These are phyloP conservation scores for Forbesichthys papilliferus DNA, from an alignment of 2,113 vertebrate genomes.

Conservation along the genomic window DNA sequence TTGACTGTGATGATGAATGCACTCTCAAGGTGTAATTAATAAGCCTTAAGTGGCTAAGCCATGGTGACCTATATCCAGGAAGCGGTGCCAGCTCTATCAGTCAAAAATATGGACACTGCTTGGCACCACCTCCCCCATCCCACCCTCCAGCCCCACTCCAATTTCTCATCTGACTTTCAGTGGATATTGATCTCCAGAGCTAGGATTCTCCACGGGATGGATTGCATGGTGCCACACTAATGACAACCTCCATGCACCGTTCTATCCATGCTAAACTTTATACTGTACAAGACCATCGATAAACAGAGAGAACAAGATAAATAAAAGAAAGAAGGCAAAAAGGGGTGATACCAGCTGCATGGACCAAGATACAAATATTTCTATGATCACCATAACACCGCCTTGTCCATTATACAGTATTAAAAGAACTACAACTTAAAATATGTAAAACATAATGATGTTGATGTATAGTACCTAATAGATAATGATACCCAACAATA, in stretches of 20 bases:
- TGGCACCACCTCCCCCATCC: conserved; percentile 15
- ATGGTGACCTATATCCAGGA: conserved; percentile 27
- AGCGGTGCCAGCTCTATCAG: conserved; percentile 27
- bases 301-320: not conserved
- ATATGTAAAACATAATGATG: too few relatives aligned
- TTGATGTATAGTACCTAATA: too few relatives aligned
- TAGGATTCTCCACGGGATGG: conserved; percentile 47
- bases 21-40: conserved; percentile 32
- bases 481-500: too few relatives aligned
- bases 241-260: conserved; percentile 38
- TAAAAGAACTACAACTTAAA: too few relatives aligned
- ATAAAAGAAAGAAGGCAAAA: not conserved
- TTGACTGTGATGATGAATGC: conserved; percentile 19
- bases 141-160: conserved; percentile 12
- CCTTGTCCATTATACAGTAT: too few relatives aligned
- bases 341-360: not conserved
- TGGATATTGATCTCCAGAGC: conserved; percentile 48
- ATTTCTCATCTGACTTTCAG: conserved; percentile 46
- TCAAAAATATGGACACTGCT: conserved; percentile 6
- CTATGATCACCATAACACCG: too few relatives aligned
- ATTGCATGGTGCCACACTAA: conserved; percentile 31
- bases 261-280: conserved; percentile 35
- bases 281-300: conserved; percentile 7
- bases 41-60: conserved; percentile 25
- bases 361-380: not conserved